Evolutionary conservation across 1,140 invertebrate species (phyloP).

Genomic region (Diorhabda carinulata): DNA sequence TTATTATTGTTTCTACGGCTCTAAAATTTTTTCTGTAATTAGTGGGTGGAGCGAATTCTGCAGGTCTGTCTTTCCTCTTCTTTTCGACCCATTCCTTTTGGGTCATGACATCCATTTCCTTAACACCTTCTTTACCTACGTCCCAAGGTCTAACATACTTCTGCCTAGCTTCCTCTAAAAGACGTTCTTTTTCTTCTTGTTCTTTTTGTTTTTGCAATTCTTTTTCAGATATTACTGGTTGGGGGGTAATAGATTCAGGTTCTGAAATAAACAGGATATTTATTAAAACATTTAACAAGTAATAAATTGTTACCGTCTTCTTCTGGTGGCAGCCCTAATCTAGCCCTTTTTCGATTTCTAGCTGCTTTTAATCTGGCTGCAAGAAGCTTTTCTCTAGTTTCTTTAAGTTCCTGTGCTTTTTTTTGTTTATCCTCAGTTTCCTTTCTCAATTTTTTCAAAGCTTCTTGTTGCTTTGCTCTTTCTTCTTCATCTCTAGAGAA

Average conservation of each 20-base stretch:
- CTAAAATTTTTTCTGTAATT: conserved; percentile 45
- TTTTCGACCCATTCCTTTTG: conserved; percentile 79
- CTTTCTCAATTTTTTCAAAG: conserved; percentile 64
- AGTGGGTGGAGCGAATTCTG: conserved; percentile 64
- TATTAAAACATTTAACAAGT: background rate
- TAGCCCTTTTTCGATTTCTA: conserved; percentile 67
- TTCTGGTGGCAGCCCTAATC: conserved; percentile 70
- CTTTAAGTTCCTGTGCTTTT: conserved; percentile 59
- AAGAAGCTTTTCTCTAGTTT: conserved; percentile 65
- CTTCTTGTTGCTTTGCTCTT: conserved; percentile 71
- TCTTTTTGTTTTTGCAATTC: conserved; percentile 38
- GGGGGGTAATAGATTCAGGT: conserved; percentile 50
- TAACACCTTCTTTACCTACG: conserved; percentile 57
- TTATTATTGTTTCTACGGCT: background rate
- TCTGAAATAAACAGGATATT: conserved; percentile 38
- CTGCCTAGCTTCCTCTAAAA: conserved; percentile 45
- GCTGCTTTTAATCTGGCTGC: conserved; percentile 74
- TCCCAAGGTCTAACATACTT: conserved; percentile 66
- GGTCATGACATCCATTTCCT: conserved; percentile 60
- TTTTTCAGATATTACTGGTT: conserved; percentile 48
- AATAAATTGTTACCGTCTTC: conserved; percentile 41
- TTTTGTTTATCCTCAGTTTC: conserved; percentile 68
- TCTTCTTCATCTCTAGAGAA: conserved; percentile 81
- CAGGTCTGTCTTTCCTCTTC: conserved; percentile 60
- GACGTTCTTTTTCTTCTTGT: conserved; percentile 33